Conservation (phyloP, 64 coral and sea anemone genomes). For the Actinia equina region DNA sequence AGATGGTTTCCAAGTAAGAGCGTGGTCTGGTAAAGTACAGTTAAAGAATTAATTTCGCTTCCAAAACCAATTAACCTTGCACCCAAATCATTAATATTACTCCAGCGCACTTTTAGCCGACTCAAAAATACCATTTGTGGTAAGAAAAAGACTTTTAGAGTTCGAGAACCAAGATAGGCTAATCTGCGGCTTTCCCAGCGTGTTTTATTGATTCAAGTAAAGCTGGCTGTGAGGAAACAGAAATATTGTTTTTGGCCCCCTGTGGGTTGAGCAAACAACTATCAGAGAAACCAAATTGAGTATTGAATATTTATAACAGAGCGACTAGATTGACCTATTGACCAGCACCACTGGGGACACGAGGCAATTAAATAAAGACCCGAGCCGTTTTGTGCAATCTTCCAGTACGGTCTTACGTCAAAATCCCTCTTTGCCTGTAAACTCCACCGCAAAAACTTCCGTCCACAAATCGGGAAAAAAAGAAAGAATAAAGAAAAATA, state of each 20-base stretch:
- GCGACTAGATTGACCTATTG: constrained; percentile 10
- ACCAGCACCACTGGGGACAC: constrained; percentile 10
- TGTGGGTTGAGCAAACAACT: constrained; percentile 20
- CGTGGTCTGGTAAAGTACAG: constrained; percentile 18
- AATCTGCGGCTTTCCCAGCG: background rate
- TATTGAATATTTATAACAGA: constrained; percentile 29
- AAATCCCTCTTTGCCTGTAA: background rate
- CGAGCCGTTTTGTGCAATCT: background rate
- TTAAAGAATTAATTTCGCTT: constrained; percentile 13
- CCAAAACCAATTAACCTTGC: constrained; percentile 23
- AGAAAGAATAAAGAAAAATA: background rate
- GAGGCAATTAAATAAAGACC: constrained; percentile 13
- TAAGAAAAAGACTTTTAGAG: background rate
- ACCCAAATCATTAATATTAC: constrained; percentile 20
- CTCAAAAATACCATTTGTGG: background rate
- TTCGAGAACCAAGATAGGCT: background rate
- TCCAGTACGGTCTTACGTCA: background rate
- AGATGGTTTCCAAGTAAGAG: background rate
- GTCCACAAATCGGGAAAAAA: background rate
- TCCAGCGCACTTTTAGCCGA: background rate
- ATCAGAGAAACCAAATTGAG: constrained; percentile 17
- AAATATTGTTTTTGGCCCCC: constrained; percentile 1
- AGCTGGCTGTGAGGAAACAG: background rate
- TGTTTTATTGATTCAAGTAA: background rate
- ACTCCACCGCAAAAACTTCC: background rate